Percentiles rank a stretch among this genome's conserved stretches.
Evolutionary conservation across 2,113 vertebrate species (phyloP).

Genomic region (Burhinus bistriatus): DNA sequence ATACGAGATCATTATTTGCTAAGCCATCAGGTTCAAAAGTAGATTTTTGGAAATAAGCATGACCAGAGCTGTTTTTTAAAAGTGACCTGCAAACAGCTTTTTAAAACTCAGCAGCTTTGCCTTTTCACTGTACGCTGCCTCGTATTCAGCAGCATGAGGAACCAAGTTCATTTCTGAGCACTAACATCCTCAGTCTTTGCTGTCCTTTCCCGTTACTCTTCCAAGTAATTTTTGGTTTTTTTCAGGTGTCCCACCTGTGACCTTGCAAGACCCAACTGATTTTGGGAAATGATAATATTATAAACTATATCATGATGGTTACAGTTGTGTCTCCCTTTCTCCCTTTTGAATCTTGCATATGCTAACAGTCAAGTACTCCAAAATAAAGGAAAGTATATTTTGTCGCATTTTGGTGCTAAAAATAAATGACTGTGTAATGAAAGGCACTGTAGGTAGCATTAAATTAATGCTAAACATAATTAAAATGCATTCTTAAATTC

Average conservation of each 20-base stretch:
- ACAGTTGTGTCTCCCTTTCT: neutral
- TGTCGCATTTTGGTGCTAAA: neutral
- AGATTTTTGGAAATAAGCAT: constrained; percentile 12
- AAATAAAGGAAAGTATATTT: neutral
- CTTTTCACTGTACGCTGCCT: neutral
- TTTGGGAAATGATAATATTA: neutral
- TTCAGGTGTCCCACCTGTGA: neutral
- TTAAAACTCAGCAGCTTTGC: constrained; percentile 6
- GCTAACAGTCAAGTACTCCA: neutral
- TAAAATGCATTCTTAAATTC: constrained; percentile 25
- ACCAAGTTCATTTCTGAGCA: neutral
- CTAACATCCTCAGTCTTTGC: neutral
- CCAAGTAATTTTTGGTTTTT: neutral
- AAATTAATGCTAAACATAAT: neutral
- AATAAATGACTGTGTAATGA: neutral
- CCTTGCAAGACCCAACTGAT: neutral
- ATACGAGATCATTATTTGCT: constrained; percentile 17
- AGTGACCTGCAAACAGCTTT: constrained; percentile 27
- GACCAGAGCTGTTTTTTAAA: neutral
- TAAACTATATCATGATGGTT: neutral
- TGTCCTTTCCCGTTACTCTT: neutral
- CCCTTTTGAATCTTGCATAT: neutral
- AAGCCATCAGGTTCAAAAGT: constrained; percentile 37
- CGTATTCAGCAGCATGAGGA: neutral
- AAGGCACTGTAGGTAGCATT: neutral